Conservation (phyloP, 2,113 vertebrate species). For the Coreoperca whiteheadi region DNA sequence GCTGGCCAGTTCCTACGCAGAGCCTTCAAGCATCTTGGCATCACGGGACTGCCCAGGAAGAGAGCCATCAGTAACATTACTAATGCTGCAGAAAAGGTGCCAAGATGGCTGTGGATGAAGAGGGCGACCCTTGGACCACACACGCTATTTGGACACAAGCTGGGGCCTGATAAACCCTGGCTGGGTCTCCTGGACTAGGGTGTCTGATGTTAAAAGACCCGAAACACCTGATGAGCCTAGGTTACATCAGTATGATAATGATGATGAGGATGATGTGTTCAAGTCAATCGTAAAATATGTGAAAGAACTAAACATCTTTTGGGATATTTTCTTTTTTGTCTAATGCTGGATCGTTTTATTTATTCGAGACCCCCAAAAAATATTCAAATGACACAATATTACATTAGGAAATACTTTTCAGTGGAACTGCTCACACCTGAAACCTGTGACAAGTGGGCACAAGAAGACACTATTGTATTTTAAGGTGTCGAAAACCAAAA, state of each 20-base stretch:
- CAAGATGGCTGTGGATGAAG: not conserved
- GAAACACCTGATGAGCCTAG: not conserved
- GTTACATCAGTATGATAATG: not conserved
- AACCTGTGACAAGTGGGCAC: not conserved
- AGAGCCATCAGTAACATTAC: not conserved
- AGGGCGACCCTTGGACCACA: not conserved
- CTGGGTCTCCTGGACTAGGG: not conserved
- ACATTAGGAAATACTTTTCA: not conserved
- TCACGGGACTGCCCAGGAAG: not conserved
- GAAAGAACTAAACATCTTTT: not conserved
- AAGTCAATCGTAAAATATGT: not conserved
- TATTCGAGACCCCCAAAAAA: not conserved
- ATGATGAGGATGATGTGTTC: not conserved
- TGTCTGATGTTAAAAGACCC: not conserved
- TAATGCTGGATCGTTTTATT: not conserved
- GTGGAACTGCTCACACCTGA: not conserved
- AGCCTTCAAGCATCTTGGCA: not conserved
- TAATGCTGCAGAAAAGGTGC: not conserved
- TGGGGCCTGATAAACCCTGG: not conserved
- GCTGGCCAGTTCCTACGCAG: not conserved
- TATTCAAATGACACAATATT: not conserved
- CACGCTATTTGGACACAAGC: not conserved
- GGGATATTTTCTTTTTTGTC: not conserved
- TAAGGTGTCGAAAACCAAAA: not conserved
- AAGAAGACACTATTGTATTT: not conserved